These are phyloP conservation scores for Malthinus seriepunctatus DNA, from an alignment of 2,888 invertebrate genomes.

Conservation along the genomic window DNA sequence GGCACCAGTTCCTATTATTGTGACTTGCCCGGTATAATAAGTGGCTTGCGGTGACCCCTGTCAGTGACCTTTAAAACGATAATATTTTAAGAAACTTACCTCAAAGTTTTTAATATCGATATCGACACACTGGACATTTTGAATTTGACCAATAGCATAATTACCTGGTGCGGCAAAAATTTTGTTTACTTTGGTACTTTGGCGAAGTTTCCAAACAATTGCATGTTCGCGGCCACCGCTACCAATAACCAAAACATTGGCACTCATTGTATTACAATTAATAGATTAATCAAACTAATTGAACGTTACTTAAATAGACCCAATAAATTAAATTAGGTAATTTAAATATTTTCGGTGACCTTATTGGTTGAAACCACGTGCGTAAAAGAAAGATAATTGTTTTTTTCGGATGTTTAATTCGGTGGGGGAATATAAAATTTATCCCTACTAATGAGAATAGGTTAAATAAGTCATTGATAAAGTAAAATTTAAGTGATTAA, in stretches of 20 bases:
- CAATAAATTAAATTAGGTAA: neutral
- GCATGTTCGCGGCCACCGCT: slow-evolving; percentile 96
- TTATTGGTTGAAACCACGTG: no score
- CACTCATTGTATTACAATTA: slow-evolving; percentile 44
- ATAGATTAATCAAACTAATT: neutral
- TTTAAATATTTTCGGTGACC: no score
- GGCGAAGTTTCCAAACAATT: slow-evolving; percentile 88
- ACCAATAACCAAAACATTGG: slow-evolving; percentile 81
- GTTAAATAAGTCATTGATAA: no score
- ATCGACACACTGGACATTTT: slow-evolving; percentile 69
- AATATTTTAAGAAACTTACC: slow-evolving; percentile 60
- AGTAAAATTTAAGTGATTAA: no score
- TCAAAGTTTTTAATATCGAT: slow-evolving; percentile 70
- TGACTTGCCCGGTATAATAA: no score
- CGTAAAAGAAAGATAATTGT: no score
- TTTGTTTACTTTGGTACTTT: slow-evolving; percentile 70
- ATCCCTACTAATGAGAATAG: no score
- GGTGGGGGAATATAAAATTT: no score
- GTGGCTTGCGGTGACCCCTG: no score
- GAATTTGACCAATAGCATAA: slow-evolving; percentile 72
- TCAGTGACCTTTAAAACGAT: neutral
- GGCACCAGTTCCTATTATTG: no score
- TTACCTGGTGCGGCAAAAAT: slow-evolving; percentile 90
- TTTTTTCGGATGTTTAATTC: no score
- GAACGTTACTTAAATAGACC: neutral